phyloP scores from a whole-genome alignment of 2,888 invertebrate species.

The Drosophila histrio region DNA sequence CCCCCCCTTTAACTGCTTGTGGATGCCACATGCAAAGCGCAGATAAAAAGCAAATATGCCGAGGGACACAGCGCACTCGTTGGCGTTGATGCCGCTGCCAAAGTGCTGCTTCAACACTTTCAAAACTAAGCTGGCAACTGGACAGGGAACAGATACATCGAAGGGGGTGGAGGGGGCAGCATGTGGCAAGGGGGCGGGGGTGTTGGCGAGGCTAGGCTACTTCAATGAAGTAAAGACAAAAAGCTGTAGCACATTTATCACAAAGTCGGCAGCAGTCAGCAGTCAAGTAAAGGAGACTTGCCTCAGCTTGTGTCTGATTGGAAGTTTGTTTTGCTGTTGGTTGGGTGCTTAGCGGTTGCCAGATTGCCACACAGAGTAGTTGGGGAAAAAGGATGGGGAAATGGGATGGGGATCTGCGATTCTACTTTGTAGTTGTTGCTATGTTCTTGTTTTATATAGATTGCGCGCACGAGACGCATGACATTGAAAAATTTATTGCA shows the following conservation, averaged over 20 bases:
- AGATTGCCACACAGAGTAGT: slow-evolving; percentile 39
- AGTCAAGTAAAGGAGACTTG: slow-evolving; percentile 30
- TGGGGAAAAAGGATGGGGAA: background rate
- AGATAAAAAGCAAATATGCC: slow-evolving; percentile 74
- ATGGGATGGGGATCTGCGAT: slow-evolving; percentile 37
- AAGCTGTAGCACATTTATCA: slow-evolving; percentile 79
- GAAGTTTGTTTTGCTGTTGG: slow-evolving; percentile 77
- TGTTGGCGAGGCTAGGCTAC: slow-evolving; percentile 28
- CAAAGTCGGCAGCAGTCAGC: slow-evolving; percentile 67
- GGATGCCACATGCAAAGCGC: slow-evolving; percentile 61
- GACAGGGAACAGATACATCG: background rate
- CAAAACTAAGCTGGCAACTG: slow-evolving; percentile 41
- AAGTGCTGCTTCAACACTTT: slow-evolving; percentile 80
- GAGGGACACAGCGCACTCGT: slow-evolving; percentile 47
- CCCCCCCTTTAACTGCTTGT: background rate
- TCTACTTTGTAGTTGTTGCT: slow-evolving; percentile 23
- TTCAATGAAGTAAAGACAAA: slow-evolving; percentile 79
- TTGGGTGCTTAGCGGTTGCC: slow-evolving; percentile 75
- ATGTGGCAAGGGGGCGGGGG: background rate
- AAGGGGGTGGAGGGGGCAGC: background rate
- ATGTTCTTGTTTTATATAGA: slow-evolving; percentile 61
- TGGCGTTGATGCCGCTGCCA: slow-evolving; percentile 68
- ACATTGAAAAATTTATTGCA: slow-evolving; percentile 83
- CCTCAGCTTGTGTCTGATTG: slow-evolving; percentile 72
- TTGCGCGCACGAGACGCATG: slow-evolving; percentile 75